Percentiles rank a stretch among this genome's conserved stretches.
These are phyloP conservation scores for Orius insidiosus DNA, from an alignment of 1,140 invertebrate genomes.

Conservation along the genomic window DNA sequence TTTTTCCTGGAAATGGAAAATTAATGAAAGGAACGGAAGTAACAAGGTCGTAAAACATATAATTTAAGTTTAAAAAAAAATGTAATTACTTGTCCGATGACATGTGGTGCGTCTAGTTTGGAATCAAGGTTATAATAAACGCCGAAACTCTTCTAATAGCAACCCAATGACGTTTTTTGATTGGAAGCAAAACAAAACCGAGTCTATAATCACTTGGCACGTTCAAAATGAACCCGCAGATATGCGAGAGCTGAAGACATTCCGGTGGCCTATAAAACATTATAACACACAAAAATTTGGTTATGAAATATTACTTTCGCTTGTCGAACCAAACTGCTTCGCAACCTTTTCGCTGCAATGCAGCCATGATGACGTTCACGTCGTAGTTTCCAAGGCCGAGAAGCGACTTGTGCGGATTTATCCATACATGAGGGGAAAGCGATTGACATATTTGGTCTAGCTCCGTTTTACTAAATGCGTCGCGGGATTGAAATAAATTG, in stretches of 20 bases:
- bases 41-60: neutral
- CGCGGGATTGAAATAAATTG: constrained; percentile 76
- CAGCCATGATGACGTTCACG: constrained; percentile 93
- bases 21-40: neutral
- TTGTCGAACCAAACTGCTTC: constrained; percentile 95
- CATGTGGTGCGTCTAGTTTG: constrained; percentile 65
- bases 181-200: constrained; percentile 64
- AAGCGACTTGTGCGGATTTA: constrained; percentile 86
- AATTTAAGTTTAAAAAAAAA: neutral
- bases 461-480: constrained; percentile 66
- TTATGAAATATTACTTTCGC: constrained; percentile 52
- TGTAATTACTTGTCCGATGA: constrained; percentile 57
- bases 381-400: constrained; percentile 94
- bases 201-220: constrained; percentile 78
- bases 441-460: constrained; percentile 73
- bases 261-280: constrained; percentile 55
- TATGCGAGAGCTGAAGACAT: constrained; percentile 56
- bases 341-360: constrained; percentile 64
- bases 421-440: constrained; percentile 64
- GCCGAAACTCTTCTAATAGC: constrained; percentile 55
- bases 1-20: constrained; percentile 36
- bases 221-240: constrained; percentile 84
- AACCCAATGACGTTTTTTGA: constrained; percentile 80
- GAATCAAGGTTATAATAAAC: constrained; percentile 88
- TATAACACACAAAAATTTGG: neutral